These are phyloP conservation scores for Cydia pomonella DNA, from an alignment of 1,140 invertebrate species.

Conservation along the genomic window DNA sequence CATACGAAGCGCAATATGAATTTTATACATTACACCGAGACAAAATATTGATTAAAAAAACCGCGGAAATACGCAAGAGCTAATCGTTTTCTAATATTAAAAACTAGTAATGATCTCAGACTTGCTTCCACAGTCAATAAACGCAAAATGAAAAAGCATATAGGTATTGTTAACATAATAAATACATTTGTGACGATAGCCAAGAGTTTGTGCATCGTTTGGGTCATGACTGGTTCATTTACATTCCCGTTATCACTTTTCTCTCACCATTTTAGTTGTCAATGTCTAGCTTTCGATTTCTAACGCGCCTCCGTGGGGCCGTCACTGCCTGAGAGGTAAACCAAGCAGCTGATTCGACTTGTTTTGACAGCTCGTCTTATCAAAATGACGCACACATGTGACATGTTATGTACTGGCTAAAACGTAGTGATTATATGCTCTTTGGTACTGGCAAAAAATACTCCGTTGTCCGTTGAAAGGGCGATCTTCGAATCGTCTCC, in stretches of 20 bases:
- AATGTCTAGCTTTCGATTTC: conserved; percentile 45
- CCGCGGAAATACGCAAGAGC: too few species aligned
- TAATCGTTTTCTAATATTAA: too few species aligned
- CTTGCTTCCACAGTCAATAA: neutral
- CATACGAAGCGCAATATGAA: too few species aligned
- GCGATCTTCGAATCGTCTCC: too few species aligned
- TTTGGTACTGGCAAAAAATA: too few species aligned
- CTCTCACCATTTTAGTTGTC: conserved; percentile 47
- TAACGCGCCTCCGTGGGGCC: conserved; percentile 34
- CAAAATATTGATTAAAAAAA: too few species aligned
- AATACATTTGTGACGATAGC: conserved; percentile 15
- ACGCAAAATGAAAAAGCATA: neutral
- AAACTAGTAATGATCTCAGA: too few species aligned
- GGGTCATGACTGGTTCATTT: conserved; percentile 42
- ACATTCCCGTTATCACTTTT: conserved; percentile 59
- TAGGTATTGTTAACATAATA: neutral
- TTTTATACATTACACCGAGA: too few species aligned
- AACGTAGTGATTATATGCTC: too few species aligned
- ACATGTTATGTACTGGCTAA: too few species aligned
- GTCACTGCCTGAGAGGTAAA: neutral
- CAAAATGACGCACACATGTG: neutral
- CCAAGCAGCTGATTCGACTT: neutral
- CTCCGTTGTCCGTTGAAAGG: too few species aligned
- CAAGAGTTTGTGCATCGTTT: conserved; percentile 13
- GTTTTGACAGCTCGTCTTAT: neutral